Percentiles rank a stretch among this genome's conserved stretches.
phyloP scores from a whole-genome alignment of 2,113 vertebrate species.

The Malurus cyaneus region DNA sequence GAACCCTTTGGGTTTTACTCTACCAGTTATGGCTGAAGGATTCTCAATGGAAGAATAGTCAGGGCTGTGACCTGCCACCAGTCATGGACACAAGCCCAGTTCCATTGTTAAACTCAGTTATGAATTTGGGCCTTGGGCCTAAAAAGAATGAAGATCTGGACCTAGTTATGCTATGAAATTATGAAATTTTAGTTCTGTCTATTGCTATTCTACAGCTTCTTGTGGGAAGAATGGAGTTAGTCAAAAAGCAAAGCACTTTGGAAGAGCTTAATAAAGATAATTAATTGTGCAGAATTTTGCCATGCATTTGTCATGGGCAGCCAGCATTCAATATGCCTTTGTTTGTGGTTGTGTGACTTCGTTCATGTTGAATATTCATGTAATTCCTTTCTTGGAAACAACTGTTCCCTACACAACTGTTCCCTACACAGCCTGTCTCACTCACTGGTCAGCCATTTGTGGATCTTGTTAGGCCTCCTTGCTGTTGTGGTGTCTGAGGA shows the following conservation, averaged over 20 bases:
- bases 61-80: not conserved
- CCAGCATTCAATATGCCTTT: not conserved
- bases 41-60: not conserved
- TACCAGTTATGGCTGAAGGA: not conserved
- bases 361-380: not conserved
- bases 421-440: not conserved
- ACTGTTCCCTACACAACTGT: not conserved
- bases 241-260: not conserved
- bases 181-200: not conserved
- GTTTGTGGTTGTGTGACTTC: not conserved
- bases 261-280: not conserved
- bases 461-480: not conserved
- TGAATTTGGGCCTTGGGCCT: not conserved
- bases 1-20: not conserved
- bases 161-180: not conserved
- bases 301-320: accelerated
- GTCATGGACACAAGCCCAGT: not conserved
- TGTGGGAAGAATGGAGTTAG: not conserved
- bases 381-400: not conserved
- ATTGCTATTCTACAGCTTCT: not conserved
- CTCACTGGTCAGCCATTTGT: not conserved
- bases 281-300: not conserved
- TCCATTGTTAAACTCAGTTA: not conserved
- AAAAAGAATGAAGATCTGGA: not conserved
- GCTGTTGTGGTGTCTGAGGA: not conserved